Conservation (phyloP, 2,113 vertebrate genomes). For the Pelobates fuscus region DNA sequence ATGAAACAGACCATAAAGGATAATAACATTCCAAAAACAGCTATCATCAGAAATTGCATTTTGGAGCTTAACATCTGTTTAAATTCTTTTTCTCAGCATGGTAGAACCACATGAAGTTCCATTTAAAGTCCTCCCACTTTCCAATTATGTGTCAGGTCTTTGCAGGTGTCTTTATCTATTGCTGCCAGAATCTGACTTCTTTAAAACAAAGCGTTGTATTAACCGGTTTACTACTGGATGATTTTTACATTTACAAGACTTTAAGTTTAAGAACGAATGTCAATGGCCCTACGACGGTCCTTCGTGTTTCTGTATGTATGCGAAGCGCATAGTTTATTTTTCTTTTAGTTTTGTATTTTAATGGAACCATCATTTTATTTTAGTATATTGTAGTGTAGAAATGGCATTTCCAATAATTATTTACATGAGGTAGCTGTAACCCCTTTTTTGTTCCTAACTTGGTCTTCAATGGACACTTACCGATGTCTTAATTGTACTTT, state of each 20-base stretch:
- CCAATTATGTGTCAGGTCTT: constrained; percentile 50
- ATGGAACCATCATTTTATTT: no score
- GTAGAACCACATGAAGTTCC: constrained; percentile 45
- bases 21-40: constrained; percentile 50
- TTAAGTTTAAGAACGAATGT: neutral
- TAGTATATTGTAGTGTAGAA: no score
- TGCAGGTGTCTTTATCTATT: constrained; percentile 50
- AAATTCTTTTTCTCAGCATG: constrained; percentile 48
- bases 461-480: no score
- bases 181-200: constrained; percentile 26
- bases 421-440: no score
- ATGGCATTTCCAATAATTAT: no score
- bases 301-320: no score
- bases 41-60: constrained; percentile 51
- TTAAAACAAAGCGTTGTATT: constrained; percentile 29
- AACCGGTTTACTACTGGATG: constrained; percentile 28
- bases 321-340: no score
- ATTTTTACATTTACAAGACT: neutral
- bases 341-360: no score
- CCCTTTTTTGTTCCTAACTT: no score
- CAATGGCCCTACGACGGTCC: no score
- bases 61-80: constrained; percentile 50
- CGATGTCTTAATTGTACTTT: no score
- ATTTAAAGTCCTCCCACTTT: constrained; percentile 47
- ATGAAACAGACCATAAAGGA: constrained; percentile 50